Evolutionary conservation across 1,140 invertebrate genomes (phyloP).

Genomic region (Dendroctonus ponderosae): DNA sequence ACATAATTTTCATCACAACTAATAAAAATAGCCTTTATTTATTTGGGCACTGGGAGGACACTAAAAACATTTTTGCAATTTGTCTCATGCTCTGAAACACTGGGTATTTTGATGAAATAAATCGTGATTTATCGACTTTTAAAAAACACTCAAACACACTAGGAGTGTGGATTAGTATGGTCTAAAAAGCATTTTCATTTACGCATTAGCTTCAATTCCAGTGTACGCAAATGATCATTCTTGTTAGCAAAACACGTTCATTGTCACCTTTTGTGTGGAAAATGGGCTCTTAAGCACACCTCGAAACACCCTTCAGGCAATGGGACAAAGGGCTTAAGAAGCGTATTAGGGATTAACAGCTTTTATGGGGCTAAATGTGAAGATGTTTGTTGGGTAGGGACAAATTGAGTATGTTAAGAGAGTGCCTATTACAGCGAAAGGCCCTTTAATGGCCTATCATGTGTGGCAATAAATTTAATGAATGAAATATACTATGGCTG

Average conservation of each 20-base stretch:
- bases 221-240: constrained; percentile 50
- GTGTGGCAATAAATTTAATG: no score
- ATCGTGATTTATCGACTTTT: no score
- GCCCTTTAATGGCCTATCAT: neutral
- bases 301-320: constrained; percentile 3
- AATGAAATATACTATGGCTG: no score
- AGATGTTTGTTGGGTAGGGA: constrained; percentile 4
- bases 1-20: no score
- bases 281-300: neutral
- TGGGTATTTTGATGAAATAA: no score
- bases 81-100: no score
- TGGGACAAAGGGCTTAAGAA: neutral
- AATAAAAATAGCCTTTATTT: no score
- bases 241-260: constrained; percentile 49
- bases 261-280: constrained; percentile 48
- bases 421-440: constrained; percentile 1
- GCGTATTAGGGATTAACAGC: neutral
- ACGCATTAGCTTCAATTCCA: constrained; percentile 44
- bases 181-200: constrained; percentile 5
- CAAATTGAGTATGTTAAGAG: constrained; percentile 9
- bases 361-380: constrained; percentile 5
- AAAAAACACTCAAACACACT: no score
- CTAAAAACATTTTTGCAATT: no score
- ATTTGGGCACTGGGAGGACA: no score
- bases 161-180: no score